These are phyloP conservation scores for Aphis craccivora DNA, from an alignment of 1,140 invertebrate genomes.

Conservation along the genomic window DNA sequence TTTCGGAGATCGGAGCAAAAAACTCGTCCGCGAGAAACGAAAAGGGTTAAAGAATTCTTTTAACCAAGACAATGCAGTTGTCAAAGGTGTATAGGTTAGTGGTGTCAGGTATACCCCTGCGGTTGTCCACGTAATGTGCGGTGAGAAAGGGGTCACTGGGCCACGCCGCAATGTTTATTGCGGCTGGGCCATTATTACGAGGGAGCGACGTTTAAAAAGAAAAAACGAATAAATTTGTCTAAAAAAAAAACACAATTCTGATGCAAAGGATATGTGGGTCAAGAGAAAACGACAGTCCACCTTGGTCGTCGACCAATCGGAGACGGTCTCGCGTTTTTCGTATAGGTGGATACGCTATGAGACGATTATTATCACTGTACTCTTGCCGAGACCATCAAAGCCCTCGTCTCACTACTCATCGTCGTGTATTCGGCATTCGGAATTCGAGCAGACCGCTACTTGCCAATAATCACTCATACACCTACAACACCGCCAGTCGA, in stretches of 20 bases:
- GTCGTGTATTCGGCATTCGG: not conserved
- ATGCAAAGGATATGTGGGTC: constrained; percentile 5
- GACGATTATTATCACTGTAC: not conserved
- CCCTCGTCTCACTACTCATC: not conserved
- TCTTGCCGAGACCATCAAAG: not conserved
- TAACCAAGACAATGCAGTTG: not conserved
- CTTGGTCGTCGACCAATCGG: not conserved
- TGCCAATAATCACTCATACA: not conserved
- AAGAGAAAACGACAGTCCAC: constrained; percentile 41
- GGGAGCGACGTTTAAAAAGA: constrained; percentile 20
- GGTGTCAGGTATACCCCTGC: not conserved
- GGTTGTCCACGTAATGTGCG: not conserved
- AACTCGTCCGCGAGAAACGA: not conserved
- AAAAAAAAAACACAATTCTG: not conserved
- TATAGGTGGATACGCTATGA: not conserved
- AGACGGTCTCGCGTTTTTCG: not conserved
- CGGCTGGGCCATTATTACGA: not conserved
- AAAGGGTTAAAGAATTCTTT: constrained; percentile 36
- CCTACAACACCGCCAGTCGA: not conserved
- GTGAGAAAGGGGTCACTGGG: constrained; percentile 46
- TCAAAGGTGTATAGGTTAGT: not conserved
- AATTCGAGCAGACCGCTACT: not conserved
- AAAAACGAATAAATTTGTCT: constrained; percentile 32
- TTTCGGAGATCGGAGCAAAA: constrained; percentile 1
- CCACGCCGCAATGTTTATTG: constrained; percentile 25